Percentiles rank a stretch among this genome's conserved stretches.
phyloP scores from a whole-genome alignment of 2,888 invertebrate species.

The Aphidius colemani region DNA sequence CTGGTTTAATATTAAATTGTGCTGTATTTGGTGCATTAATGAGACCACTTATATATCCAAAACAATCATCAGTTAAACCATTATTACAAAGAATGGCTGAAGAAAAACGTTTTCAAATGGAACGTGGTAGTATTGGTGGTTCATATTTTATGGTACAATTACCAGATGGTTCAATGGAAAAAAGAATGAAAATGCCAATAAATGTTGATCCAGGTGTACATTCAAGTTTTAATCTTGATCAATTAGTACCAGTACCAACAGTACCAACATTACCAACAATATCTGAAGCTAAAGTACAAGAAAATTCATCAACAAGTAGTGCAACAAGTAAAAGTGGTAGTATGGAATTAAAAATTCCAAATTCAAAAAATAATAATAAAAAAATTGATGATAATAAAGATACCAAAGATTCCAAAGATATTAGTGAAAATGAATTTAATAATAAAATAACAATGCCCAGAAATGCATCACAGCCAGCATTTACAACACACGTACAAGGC shows the following conservation, averaged over 20 bases:
- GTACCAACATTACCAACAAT: constrained; percentile 89
- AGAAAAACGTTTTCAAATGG: constrained; percentile 88
- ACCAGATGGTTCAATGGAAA: constrained; percentile 90
- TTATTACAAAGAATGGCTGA: constrained; percentile 91
- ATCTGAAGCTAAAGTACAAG: constrained; percentile 78
- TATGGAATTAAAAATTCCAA: constrained; percentile 52
- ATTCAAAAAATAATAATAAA: constrained; percentile 49
- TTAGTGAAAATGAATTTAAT: constrained; percentile 52
- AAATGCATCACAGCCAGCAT: constrained; percentile 87
- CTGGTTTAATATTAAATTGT: constrained; percentile 91
- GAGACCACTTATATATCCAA: constrained; percentile 79
- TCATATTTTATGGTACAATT: constrained; percentile 86
- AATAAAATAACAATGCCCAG: constrained; percentile 69
- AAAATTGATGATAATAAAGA: constrained; percentile 59
- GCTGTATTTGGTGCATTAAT: constrained; percentile 83
- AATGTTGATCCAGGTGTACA: constrained; percentile 94
- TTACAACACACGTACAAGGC: constrained; percentile 74
- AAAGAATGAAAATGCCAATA: constrained; percentile 84
- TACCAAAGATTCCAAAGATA: constrained; percentile 20
- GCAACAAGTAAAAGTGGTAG: constrained; percentile 63
- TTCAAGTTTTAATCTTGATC: constrained; percentile 87
- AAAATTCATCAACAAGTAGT: constrained; percentile 64
- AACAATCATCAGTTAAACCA: constrained; percentile 77
- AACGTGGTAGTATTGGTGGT: constrained; percentile 85
- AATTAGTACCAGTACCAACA: constrained; percentile 79